Base-by-base conservation (phyloP, 2,797 vertebrate species). In the Sebastolobus alascanus region DNA sequence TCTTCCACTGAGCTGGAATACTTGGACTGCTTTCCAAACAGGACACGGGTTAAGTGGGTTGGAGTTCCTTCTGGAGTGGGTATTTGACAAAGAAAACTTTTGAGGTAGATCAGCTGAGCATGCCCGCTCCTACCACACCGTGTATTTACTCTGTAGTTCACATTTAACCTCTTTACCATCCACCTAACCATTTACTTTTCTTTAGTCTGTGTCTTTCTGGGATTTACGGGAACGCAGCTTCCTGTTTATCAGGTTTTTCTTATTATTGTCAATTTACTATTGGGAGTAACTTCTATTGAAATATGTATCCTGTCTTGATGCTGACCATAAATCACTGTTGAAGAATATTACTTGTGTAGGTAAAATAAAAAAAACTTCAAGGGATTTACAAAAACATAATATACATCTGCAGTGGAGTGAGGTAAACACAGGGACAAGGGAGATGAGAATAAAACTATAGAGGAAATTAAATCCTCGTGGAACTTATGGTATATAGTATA, bases 1-100 rank as follows among this genome's bases (percentile, higher is more conserved):
- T 84, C 69, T 38, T 77, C 50, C 56, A 10, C 77, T 68, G 64
- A 82, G 56, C 80, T 58, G 14, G 46, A 77, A 31, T 40, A 54
- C 76, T 86, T 40, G 10, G 50, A 16, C 68, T 31, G 50, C 55
- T 87, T 63, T 80, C 73, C 69, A 69, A 83, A 40, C 79, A 85
- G 81, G 77, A 90, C 22, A 13, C 13, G 8, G 29, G 63, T 85
- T 75, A 84, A 89, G 54, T 77, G 80, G 77, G 75, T 18, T 74
- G 31, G 76, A 85, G 80, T 85, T 85, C 58, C 58, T 82, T 31
- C 76, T 10, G 27, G 18, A 69, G 54, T 72, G 43, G 70, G 50
- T 46, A 38, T 40, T 61, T 40, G 56, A 86, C 80, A 86, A 86
- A 90, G 84, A 46, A 73, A 80, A 77, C 58, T 79, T 83, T 88